Conservation (phyloP, 2,888 invertebrate species). For the Idaea straminata region DNA sequence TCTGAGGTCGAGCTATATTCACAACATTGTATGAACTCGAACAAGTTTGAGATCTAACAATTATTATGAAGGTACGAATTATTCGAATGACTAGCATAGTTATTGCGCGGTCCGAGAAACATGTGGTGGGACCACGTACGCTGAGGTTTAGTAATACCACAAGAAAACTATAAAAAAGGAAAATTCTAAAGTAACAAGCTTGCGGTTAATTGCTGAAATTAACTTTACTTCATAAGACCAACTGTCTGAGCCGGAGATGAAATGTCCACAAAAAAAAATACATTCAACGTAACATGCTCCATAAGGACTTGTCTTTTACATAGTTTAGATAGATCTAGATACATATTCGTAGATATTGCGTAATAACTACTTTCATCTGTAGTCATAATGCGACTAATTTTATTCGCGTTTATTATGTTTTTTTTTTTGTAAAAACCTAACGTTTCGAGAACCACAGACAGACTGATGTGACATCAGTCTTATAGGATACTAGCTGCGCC, state of each 20-base stretch:
- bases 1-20: neutral
- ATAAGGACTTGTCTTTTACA: neutral
- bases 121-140: constrained; percentile 48
- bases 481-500: too few relatives aligned
- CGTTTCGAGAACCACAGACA: too few relatives aligned
- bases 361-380: neutral
- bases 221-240: constrained; percentile 35
- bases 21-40: neutral
- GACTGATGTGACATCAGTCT: too few relatives aligned
- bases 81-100: constrained; percentile 50
- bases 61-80: constrained; percentile 57
- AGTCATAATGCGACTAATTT: too few relatives aligned
- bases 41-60: constrained; percentile 43
- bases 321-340: too few relatives aligned
- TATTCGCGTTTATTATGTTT: too few relatives aligned
- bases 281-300: neutral
- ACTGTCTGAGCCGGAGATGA: constrained; percentile 60
- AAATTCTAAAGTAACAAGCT: constrained; percentile 49
- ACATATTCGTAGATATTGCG: neutral
- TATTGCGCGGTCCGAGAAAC: constrained; percentile 54
- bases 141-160: constrained; percentile 19
- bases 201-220: constrained; percentile 65
- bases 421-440: too few relatives aligned
- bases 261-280: constrained; percentile 60
- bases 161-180: constrained; percentile 18